These are phyloP conservation scores for Dasyornis broadbenti DNA, from an alignment of 2,113 vertebrate genomes.

Conservation along the genomic window DNA sequence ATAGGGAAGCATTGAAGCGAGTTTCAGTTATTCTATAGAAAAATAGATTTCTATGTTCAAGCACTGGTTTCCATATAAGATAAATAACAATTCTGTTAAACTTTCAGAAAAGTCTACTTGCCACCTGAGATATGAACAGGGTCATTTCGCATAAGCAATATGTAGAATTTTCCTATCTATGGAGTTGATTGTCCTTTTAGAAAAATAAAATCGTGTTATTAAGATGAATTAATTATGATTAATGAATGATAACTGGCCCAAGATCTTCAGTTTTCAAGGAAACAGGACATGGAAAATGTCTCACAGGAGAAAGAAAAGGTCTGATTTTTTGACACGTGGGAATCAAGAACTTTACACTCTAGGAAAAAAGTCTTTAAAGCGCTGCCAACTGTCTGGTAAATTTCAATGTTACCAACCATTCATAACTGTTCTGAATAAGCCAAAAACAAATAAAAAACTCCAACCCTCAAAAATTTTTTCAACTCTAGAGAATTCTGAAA, in stretches of 20 bases:
- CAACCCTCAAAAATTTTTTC: background rate
- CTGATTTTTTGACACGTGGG: background rate
- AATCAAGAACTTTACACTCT: background rate
- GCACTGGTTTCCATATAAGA: background rate
- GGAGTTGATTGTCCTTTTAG: background rate
- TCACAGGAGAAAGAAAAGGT: background rate
- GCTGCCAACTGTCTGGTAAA: background rate
- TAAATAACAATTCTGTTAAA: background rate
- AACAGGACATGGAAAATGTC: background rate
- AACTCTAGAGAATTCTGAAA: background rate
- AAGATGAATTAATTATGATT: background rate
- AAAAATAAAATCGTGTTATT: background rate
- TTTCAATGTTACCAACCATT: background rate
- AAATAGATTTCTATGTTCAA: background rate
- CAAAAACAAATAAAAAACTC: background rate
- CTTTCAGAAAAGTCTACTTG: background rate
- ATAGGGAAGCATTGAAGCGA: background rate
- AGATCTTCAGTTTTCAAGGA: background rate
- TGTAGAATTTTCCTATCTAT: background rate
- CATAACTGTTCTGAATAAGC: background rate
- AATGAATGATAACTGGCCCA: background rate
- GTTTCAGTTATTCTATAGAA: background rate
- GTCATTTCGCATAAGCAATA: background rate
- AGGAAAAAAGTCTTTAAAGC: background rate
- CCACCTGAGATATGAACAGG: background rate